A percentile compares a stretch with the other conserved stretches of the same genome.
phyloP scores from a whole-genome alignment of 2,113 vertebrate genomes.

The Psophia crepitans region DNA sequence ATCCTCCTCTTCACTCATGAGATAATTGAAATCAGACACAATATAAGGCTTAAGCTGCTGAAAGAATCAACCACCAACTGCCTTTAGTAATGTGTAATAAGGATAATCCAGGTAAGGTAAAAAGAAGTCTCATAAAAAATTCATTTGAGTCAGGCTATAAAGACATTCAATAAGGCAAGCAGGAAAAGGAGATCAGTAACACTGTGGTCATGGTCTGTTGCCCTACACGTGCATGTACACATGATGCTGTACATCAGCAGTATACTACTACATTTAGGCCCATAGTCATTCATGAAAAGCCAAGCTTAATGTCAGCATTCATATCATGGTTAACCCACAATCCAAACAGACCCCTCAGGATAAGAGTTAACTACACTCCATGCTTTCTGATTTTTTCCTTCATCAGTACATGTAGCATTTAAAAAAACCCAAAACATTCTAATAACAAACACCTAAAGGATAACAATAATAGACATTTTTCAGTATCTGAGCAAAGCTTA shows the following conservation, averaged over 20 bases:
- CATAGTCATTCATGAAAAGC: background rate
- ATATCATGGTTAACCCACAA: background rate
- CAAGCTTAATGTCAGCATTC: background rate
- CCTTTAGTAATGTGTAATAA: background rate
- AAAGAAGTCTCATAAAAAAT: background rate
- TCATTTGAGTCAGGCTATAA: background rate
- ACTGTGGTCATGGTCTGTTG: background rate
- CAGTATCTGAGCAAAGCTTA: background rate
- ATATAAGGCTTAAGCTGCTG: background rate
- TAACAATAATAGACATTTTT: background rate
- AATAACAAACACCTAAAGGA: background rate
- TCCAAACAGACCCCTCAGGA: background rate
- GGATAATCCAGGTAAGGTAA: background rate
- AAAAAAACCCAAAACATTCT: background rate
- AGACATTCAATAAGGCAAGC: background rate
- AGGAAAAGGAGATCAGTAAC: background rate
- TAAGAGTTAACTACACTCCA: rapidly evolving
- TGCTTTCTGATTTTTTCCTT: background rate
- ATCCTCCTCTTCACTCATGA: background rate
- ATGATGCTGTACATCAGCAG: background rate
- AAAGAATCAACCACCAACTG: background rate
- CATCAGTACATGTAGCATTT: background rate
- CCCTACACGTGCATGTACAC: background rate
- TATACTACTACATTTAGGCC: background rate
- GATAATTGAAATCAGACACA: background rate